Evolutionary conservation across 2,888 invertebrate genomes (phyloP).

Genomic region (Panzeria rudis): DNA sequence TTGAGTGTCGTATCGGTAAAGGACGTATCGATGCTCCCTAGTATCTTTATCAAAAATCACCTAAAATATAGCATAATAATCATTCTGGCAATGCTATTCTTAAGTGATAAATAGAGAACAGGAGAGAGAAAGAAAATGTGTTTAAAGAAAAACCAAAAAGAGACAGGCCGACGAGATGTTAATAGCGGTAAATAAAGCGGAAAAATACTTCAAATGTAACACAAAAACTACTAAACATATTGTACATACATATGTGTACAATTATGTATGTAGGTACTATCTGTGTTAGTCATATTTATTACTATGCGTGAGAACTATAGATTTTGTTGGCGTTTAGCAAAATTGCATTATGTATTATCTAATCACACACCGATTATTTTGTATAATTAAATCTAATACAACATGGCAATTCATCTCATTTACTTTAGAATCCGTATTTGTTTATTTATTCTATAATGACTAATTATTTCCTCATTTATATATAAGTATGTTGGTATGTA

Average conservation of each 20-base stretch:
- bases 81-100: too few relatives aligned
- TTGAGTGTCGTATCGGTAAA: too few relatives aligned
- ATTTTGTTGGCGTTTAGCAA: not conserved
- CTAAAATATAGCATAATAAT: too few relatives aligned
- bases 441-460: not conserved
- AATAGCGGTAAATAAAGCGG: not conserved
- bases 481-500: not conserved
- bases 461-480: not conserved
- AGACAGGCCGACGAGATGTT: too few relatives aligned
- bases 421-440: not conserved
- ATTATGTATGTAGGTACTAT: not conserved
- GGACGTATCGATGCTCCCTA: too few relatives aligned
- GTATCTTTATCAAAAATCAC: too few relatives aligned
- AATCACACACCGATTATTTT: not conserved
- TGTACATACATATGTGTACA: not conserved
- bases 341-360: conserved; percentile 1
- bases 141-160: too few relatives aligned
- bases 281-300: not conserved
- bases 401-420: too few relatives aligned
- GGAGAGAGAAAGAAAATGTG: too few relatives aligned
- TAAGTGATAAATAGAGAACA: too few relatives aligned
- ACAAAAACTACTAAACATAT: not conserved
- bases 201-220: not conserved
- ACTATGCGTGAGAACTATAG: conserved; percentile 9
- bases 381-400: not conserved